These are phyloP conservation scores for Tetramorium simillimum DNA, from an alignment of 1,140 invertebrate species.

Conservation along the genomic window DNA sequence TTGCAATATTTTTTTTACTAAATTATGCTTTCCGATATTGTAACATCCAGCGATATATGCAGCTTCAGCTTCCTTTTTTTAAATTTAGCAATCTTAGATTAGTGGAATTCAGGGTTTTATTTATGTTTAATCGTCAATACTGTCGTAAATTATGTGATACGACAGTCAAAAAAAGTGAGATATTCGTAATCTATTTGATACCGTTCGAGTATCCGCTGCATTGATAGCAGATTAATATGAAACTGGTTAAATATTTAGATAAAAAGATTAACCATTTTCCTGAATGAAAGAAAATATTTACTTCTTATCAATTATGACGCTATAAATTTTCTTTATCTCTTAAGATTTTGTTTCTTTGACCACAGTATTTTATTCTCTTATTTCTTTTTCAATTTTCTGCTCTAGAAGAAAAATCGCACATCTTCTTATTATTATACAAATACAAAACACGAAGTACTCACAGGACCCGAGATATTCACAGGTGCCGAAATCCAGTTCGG, in stretches of 20 bases:
- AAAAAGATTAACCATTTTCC: not conserved
- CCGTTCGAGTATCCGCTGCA: not conserved
- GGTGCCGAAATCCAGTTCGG: not conserved
- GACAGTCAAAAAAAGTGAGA: not conserved
- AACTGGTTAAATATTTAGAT: not conserved
- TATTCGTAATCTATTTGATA: constrained; percentile 26
- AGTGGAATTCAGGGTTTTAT: not conserved
- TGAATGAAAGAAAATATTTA: not conserved
- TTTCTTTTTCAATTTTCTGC: not conserved
- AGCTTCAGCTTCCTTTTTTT: not conserved
- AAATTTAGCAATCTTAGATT: not conserved
- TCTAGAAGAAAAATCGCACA: not conserved
- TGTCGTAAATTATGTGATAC: not conserved
- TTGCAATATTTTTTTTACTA: not conserved
- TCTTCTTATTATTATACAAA: constrained; percentile 6
- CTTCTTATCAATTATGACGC: not conserved
- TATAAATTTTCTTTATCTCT: not conserved
- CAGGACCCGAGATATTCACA: not conserved
- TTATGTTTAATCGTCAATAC: not conserved
- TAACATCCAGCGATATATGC: not conserved
- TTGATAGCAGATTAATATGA: not conserved
- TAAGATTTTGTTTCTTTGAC: not conserved
- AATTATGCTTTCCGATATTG: not conserved
- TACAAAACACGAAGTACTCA: not conserved
- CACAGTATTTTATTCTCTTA: not conserved